Evolutionary conservation across 2,888 invertebrate species (phyloP).

Genomic region (Calameuta idolon): DNA sequence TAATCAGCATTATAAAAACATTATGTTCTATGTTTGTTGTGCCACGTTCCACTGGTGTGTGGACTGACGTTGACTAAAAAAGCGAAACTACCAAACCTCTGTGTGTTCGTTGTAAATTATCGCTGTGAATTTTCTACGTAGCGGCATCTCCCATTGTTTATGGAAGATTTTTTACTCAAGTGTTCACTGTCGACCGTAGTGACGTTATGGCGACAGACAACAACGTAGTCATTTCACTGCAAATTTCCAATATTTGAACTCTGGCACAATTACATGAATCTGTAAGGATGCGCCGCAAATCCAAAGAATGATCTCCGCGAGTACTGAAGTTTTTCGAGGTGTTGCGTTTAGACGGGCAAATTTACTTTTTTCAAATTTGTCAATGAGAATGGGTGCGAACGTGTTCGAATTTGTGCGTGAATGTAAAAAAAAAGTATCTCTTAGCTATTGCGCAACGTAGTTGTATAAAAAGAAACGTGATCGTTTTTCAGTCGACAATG

Average conservation of each 20-base stretch:
- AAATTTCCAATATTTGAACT: neutral
- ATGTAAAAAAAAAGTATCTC: constrained; percentile 35
- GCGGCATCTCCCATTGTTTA: constrained; percentile 43
- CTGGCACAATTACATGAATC: neutral
- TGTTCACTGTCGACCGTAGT: constrained; percentile 56
- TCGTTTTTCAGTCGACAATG: constrained; percentile 32
- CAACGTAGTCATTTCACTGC: constrained; percentile 9
- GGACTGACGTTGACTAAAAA: neutral
- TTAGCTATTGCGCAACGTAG: constrained; percentile 26
- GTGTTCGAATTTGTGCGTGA: constrained; percentile 22
- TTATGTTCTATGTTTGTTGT: neutral
- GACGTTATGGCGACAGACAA: constrained; percentile 42
- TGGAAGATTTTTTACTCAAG: constrained; percentile 53
- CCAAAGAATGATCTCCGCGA: constrained; percentile 39
- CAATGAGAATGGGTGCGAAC: constrained; percentile 28
- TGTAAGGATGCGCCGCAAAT: constrained; percentile 28
- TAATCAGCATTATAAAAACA: neutral
- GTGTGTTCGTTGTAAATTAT: constrained; percentile 57
- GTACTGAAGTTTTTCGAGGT: constrained; percentile 5
- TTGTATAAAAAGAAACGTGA: constrained; percentile 20
- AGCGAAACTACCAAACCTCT: constrained; percentile 45
- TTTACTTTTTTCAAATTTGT: neutral
- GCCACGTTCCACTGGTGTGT: constrained; percentile 4
- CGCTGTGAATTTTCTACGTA: constrained; percentile 49
- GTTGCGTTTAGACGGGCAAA: neutral